Conservation (phyloP, 2,113 vertebrate species). For the Myrmophylax atrothorax region DNA sequence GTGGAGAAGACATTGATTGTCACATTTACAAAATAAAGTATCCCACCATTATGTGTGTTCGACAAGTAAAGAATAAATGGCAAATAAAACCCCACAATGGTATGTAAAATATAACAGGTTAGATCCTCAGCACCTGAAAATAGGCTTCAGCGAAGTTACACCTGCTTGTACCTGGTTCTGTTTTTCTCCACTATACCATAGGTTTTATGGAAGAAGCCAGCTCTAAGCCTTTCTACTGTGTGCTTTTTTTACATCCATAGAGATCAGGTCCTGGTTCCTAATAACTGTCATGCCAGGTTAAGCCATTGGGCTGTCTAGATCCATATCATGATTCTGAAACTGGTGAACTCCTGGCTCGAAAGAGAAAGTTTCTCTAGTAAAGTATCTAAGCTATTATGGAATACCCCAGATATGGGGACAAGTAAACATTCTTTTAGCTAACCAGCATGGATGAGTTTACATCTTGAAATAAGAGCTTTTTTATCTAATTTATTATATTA, state of each 20-base stretch:
- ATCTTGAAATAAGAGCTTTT: background rate
- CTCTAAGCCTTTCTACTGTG: background rate
- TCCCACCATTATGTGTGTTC: slow-evolving; percentile 38
- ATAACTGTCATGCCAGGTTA: slow-evolving; percentile 31
- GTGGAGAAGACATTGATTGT: slow-evolving; percentile 60
- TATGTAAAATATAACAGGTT: slow-evolving; percentile 1
- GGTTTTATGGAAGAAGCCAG: background rate
- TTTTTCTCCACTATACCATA: background rate
- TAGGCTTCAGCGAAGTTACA: background rate
- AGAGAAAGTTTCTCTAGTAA: background rate
- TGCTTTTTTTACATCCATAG: background rate
- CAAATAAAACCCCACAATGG: background rate
- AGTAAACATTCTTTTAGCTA: background rate
- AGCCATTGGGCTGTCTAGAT: background rate
- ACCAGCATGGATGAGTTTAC: background rate
- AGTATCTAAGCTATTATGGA: background rate
- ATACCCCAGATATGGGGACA: background rate
- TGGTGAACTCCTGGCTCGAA: background rate
- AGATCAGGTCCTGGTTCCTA: background rate
- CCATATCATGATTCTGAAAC: background rate
- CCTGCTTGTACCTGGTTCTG: background rate
- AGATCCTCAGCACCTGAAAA: slow-evolving; percentile 17
- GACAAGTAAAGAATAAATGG: slow-evolving; percentile 52
- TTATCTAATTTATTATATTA: background rate
- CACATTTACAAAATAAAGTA: slow-evolving; percentile 70